Percentiles rank a stretch among this genome's conserved stretches.
phyloP scores from a whole-genome alignment of 2,113 vertebrate species.

The Aplodontia rufa region DNA sequence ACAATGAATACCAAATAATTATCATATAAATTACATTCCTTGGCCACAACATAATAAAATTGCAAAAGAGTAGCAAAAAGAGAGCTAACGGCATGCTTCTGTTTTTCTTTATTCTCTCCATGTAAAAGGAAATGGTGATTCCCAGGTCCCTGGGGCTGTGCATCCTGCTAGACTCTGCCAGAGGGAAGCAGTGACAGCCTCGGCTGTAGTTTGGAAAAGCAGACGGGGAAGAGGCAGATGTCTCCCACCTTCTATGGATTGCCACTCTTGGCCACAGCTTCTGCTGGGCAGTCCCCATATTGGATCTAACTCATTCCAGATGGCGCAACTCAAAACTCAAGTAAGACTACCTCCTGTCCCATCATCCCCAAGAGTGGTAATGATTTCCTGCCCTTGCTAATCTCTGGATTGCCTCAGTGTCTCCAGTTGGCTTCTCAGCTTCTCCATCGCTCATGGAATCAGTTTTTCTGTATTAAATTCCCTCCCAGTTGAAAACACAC shows the following conservation, averaged over 20 bases:
- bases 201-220: neutral
- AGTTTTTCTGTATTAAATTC: neutral
- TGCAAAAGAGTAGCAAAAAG: neutral
- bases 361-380: neutral
- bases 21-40: neutral
- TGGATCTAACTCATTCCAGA: neutral
- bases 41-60: conserved; percentile 18
- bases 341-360: neutral
- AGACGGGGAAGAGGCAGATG: neutral
- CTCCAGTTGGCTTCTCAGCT: neutral
- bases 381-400: neutral
- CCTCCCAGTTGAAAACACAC: neutral
- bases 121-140: neutral
- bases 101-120: neutral
- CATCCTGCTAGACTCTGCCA: neutral
- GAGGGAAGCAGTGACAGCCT: neutral
- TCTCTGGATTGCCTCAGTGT: neutral
- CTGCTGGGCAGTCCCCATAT: neutral
- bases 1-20: neutral
- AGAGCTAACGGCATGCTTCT: neutral
- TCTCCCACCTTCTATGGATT: neutral
- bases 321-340: neutral
- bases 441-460: neutral
- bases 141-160: neutral
- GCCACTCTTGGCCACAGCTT: neutral